Percentiles rank a stretch among this genome's conserved stretches.
Conservation (phyloP, 2,888 invertebrate species). For the Drosophila melanocephala region DNA sequence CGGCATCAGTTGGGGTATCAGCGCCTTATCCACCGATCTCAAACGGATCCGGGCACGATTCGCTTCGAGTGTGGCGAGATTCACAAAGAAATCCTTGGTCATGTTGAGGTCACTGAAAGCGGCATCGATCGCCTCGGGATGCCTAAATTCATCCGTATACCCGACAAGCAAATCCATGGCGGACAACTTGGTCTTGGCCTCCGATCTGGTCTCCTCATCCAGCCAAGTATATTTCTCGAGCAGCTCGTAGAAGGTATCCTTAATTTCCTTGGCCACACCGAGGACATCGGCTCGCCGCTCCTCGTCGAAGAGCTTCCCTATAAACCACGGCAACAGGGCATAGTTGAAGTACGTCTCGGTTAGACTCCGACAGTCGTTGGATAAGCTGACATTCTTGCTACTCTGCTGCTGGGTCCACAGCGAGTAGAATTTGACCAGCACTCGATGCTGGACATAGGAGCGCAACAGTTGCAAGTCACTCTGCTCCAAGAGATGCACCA, state of each 20-base stretch:
- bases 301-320: slow-evolving; percentile 74
- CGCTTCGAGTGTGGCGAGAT: slow-evolving; percentile 70
- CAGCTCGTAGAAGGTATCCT: slow-evolving; percentile 75
- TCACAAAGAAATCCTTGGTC: slow-evolving; percentile 67
- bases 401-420: slow-evolving; percentile 66
- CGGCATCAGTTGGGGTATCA: slow-evolving; percentile 77
- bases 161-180: slow-evolving; percentile 82
- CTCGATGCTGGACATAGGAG: slow-evolving; percentile 74
- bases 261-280: slow-evolving; percentile 68
- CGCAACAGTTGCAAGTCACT: slow-evolving; percentile 47
- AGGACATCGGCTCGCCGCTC: slow-evolving; percentile 77
- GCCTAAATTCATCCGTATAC: slow-evolving; percentile 78
- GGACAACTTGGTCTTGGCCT: slow-evolving; percentile 76
- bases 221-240: slow-evolving; percentile 79
- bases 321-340: slow-evolving; percentile 83
- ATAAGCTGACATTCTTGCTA: slow-evolving; percentile 41
- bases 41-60: slow-evolving; percentile 66
- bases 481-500: slow-evolving; percentile 68
- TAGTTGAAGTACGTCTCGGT: slow-evolving; percentile 75
- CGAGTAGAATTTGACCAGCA: slow-evolving; percentile 74
- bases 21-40: slow-evolving; percentile 73
- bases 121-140: slow-evolving; percentile 65
- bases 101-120: slow-evolving; percentile 70
- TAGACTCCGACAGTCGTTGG: slow-evolving; percentile 72
- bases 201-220: slow-evolving; percentile 80